phyloP scores from a whole-genome alignment of 2,113 vertebrate genomes.

The cattle (Bos taurus) region ARS-UCD2.0 NC_037350.1:33624001-33624500 shows the following conservation, averaged over 20 bases:
- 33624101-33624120: background rate
- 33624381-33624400: background rate
- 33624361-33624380: background rate
- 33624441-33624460: background rate
- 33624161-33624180: background rate
- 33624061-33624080: background rate
- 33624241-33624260: background rate
- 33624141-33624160: background rate
- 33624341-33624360: background rate
- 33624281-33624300: background rate
- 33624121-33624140: background rate
- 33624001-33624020: background rate
- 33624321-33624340: background rate
- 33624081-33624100: background rate
- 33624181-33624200: background rate
- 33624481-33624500: background rate
- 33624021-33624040: background rate
- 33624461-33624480: background rate
- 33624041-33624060: background rate
- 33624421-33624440: background rate
- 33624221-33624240: background rate
- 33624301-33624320: background rate
- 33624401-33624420: background rate
- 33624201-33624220: background rate
- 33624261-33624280: background rate